Conservation (phyloP, 2,888 invertebrate genomes). For the Mimumesa dahlbomi region DNA sequence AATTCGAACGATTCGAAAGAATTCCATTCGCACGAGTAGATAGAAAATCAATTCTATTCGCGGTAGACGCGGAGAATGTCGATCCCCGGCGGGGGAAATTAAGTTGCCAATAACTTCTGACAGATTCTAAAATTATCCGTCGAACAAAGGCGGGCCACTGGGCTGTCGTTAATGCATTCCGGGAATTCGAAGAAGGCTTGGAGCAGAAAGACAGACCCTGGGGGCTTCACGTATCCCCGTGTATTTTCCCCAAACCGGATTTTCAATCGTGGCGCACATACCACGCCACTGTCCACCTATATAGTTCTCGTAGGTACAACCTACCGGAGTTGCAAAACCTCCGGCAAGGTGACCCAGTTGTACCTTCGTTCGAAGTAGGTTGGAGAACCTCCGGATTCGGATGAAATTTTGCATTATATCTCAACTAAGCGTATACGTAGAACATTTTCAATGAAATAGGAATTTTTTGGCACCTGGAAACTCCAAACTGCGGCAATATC, state of each 20-base stretch:
- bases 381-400: conserved; percentile 41
- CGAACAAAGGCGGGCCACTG: conserved; percentile 5
- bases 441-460: too few species aligned
- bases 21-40: too few species aligned
- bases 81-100: background rate
- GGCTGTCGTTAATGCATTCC: conserved; percentile 59
- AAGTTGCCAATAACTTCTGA: conserved; percentile 9
- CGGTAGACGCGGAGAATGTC: too few species aligned
- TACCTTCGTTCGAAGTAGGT: conserved; percentile 60
- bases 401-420: background rate
- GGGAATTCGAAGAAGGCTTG: conserved; percentile 57
- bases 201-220: conserved; percentile 28
- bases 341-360: conserved; percentile 76
- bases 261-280: conserved; percentile 56
- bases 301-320: conserved; percentile 54
- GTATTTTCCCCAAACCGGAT: conserved; percentile 74
- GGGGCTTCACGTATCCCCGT: conserved; percentile 25
- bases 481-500: too few species aligned
- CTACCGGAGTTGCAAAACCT: conserved; percentile 68
- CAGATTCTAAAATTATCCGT: conserved; percentile 46
- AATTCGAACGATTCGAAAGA: too few species aligned
- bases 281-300: conserved; percentile 10
- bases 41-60: too few species aligned
- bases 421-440: too few species aligned
- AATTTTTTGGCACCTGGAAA: too few species aligned